Base-by-base conservation (phyloP, 2,797 vertebrate species). In the Mastacembelus armatus region DNA sequence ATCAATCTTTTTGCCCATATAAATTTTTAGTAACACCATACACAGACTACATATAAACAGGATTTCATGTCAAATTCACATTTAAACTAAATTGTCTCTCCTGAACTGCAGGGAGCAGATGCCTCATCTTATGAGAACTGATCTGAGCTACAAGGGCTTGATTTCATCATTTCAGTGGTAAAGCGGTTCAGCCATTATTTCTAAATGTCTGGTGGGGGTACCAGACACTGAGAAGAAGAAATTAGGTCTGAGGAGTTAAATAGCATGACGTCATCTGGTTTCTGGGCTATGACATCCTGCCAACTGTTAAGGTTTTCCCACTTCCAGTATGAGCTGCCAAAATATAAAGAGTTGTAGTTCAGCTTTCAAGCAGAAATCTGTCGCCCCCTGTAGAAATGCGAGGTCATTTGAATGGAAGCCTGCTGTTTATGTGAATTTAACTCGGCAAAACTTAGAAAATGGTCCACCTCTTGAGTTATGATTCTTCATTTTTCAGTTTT, bases 231-330 rank as follows among this genome's bases (percentile, higher is more conserved):
- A 67, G 58, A 71, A 84, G 54, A 65, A 87, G 65, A 83, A 81
- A 85, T 64, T 51, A 69, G 77, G 50, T 77, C 65, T 83, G 69
- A 83, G 69, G 72, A 77, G 76, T 81, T 81, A 66, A 77, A 80
- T 87, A 71, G 52, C 45, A 82, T 90, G 85, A 89, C 72, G 83
- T 85, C 66, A 84, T 77, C 74, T 69, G 79, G 80, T 85, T 87
- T 89, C 68, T 83, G 83, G 77, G 78, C 55, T 69, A 26, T 76
- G 84, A 85, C 73, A 78, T 72, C 49, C 60, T 77, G 74, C 82
- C 85, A 88, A 80, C 80, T 85, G 57, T 85, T 85, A 80, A 21
- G 24, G 42, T 77, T 83, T 80, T 39, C 72, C 87, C 80, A 87
- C 85, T 86, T 88, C 77, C 78, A 85, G 58, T 68, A 18, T 18